A percentile compares a stretch with the other conserved stretches of the same genome.
phyloP scores from a whole-genome alignment of 2,113 vertebrate species.

The Hypanus sabinus region DNA sequence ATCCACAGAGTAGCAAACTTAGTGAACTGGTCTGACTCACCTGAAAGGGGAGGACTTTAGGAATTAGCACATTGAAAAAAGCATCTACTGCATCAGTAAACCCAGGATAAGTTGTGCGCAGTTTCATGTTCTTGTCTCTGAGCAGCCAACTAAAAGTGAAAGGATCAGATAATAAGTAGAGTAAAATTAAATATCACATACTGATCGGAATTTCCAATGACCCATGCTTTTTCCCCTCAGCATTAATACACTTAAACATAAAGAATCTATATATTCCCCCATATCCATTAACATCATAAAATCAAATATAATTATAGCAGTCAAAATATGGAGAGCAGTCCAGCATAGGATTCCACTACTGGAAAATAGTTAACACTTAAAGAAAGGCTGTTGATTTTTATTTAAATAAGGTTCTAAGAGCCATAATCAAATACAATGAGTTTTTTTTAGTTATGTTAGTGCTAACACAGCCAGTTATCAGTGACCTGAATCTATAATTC shows the following conservation, averaged over 20 bases:
- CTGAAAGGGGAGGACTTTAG: constrained; percentile 73
- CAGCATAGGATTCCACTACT: neutral
- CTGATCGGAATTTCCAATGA: neutral
- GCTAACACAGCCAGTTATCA: neutral
- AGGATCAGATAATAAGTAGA: constrained; percentile 12
- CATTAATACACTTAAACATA: neutral
- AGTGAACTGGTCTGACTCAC: constrained; percentile 46
- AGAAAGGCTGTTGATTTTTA: neutral
- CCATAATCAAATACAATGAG: neutral
- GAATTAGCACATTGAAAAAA: constrained; percentile 73
- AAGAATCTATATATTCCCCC: neutral
- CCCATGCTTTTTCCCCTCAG: neutral
- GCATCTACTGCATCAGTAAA: constrained; percentile 70
- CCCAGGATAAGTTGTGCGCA: constrained; percentile 74
- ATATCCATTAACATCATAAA: neutral
- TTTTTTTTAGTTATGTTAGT: neutral
- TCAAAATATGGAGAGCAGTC: neutral
- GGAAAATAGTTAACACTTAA: neutral
- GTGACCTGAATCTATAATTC: neutral
- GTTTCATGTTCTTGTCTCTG: constrained; percentile 68
- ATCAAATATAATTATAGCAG: neutral
- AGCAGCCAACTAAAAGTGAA: constrained; percentile 70
- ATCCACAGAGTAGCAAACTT: neutral
- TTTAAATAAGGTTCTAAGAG: neutral
- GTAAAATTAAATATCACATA: neutral